A percentile compares a stretch with the other conserved stretches of the same genome.
Conservation (phyloP, 2,113 vertebrate species). For the Thymallus thymallus region DNA sequence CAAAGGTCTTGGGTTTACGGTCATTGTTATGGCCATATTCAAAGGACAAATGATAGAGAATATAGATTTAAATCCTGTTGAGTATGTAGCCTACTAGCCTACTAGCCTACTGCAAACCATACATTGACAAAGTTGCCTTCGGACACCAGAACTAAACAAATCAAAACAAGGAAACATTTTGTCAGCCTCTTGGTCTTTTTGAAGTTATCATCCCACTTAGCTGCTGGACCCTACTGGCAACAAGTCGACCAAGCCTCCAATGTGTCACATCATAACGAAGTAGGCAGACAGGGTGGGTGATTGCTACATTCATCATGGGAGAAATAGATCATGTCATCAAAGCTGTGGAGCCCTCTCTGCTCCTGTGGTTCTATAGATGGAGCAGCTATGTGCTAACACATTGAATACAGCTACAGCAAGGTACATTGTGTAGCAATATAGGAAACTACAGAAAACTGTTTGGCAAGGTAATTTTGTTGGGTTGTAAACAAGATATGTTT, state of each 20-base stretch:
- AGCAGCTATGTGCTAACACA: slow-evolving; percentile 41
- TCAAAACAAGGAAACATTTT: neutral
- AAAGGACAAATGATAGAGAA: too few species aligned
- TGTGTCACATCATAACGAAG: slow-evolving; percentile 69
- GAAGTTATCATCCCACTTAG: slow-evolving; percentile 55
- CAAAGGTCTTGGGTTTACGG: too few species aligned
- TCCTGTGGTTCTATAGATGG: slow-evolving; percentile 50
- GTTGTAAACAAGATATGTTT: neutral
- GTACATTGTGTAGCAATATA: neutral
- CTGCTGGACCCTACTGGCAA: slow-evolving; percentile 43
- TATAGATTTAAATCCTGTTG: neutral
- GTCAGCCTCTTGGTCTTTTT: slow-evolving; percentile 1
- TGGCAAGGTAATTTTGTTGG: neutral
- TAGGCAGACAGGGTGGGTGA: slow-evolving; percentile 67
- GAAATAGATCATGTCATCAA: slow-evolving; percentile 74
- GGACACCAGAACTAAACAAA: neutral
- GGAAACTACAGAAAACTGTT: neutral
- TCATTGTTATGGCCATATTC: too few species aligned
- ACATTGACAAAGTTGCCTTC: neutral
- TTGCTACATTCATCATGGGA: slow-evolving; percentile 70
- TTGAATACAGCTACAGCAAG: slow-evolving; percentile 58
- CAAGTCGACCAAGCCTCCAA: slow-evolving; percentile 40
- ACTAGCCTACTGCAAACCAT: neutral
- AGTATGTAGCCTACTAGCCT: neutral
- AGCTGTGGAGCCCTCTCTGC: slow-evolving; percentile 46